Evolutionary conservation across 2,888 invertebrate species (phyloP), one percentile per base, ranked within the genome.

Genomic region (Lasioglossum vierecki): DNA sequence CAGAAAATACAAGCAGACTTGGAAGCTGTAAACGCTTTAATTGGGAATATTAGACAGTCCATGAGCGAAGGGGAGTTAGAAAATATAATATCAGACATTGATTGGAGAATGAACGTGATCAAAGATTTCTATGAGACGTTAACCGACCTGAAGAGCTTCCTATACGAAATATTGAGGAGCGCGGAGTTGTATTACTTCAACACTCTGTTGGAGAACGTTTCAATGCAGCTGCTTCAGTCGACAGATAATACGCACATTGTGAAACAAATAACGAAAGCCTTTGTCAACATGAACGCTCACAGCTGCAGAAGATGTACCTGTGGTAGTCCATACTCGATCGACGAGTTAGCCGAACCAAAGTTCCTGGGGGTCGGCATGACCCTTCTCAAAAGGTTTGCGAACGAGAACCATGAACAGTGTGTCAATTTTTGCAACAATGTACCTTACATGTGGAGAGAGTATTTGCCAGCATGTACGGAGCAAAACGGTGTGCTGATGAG

Each of bases 391-490:
- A 95, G 94, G 82, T 96, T 96, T 88, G 95, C 95, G 94, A 94
- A 95, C 8, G 94, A 92, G 85, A 94, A 95, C 83, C 94, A 95
- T 80, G 93, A 95, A 4, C 95, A 95, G 71, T 96, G 96, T 87
- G 95, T 96, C 63, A 95, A 95, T 88, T 95, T 96, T 66, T 96
- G 96, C 87, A 96, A 95, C 89, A 94, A 95, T 88, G 96, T 97
- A 95, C 97, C 97, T 72, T 96, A 96, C 89, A 95, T 97, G 92
- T 97, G 97, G 96, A 95, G 96, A 79, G 96, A 96, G 88, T 96
- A 96, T 88, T 93, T 97, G 39, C 95, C 95, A 80, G 92, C 96
- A 82, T 94, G 95, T 89, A 93, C 95, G 79, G 95, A 96, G 88
- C 95, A 96, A 88, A 95, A 96, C 85, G 91, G 78, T 44, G 73